phyloP scores from a whole-genome alignment of 23 tunicate genomes.

The Halocynthia aurantium region DNA sequence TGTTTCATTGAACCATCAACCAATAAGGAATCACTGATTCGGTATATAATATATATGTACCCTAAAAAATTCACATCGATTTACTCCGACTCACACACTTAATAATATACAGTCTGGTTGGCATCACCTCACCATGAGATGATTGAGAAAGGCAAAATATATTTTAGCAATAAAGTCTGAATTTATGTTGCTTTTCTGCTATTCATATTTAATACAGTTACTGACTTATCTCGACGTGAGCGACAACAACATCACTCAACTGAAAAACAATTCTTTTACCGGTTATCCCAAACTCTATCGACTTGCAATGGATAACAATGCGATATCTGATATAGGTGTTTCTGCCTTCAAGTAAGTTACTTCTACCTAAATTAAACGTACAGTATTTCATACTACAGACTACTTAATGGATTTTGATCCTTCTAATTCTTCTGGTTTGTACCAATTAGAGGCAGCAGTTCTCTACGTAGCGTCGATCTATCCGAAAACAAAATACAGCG shows the following conservation, averaged over 20 bases:
- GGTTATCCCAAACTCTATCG: conserved; percentile 10
- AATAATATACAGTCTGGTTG: too few relatives aligned
- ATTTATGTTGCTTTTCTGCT: too few relatives aligned
- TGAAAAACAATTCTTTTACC: conserved; percentile 42
- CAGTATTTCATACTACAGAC: not conserved
- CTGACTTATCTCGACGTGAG: conserved; percentile 56
- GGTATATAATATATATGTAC: too few relatives aligned
- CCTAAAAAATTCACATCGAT: too few relatives aligned
- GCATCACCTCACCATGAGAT: too few relatives aligned
- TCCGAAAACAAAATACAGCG: conserved; percentile 47
- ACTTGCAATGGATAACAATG: conserved; percentile 41
- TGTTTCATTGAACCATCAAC: too few relatives aligned
- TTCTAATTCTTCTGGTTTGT: not conserved
- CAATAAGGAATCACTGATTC: too few relatives aligned
- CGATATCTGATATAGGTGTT: conserved; percentile 30
- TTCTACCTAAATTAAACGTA: not conserved
- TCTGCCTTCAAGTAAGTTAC: conserved; percentile 67
- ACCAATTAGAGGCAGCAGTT: conserved; percentile 43
- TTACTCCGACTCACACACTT: too few relatives aligned
- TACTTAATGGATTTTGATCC: not conserved
- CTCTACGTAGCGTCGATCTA: conserved; percentile 30
- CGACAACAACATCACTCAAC: conserved; percentile 47
- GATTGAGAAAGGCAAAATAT: too few relatives aligned
- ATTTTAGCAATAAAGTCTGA: too few relatives aligned
- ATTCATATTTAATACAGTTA: not conserved